Evolutionary conservation across 2,113 vertebrate species (phyloP).

Genomic region (Ailurus styani): DNA sequence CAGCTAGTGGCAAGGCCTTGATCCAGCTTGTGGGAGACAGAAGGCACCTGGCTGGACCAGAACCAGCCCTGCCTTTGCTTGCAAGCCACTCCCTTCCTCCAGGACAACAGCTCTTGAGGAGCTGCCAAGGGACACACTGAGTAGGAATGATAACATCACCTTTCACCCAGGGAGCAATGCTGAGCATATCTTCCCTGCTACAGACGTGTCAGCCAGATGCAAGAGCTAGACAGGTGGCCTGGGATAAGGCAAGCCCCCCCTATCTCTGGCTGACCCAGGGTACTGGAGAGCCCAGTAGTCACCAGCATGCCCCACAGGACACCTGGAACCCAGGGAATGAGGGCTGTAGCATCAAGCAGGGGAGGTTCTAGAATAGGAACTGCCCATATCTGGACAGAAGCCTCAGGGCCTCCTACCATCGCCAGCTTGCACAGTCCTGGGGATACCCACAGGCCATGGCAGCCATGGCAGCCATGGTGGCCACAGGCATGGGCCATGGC

Average conservation of each 20-base stretch:
- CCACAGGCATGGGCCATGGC: not conserved
- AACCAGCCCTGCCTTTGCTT: conserved; percentile 4
- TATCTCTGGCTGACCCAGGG: not conserved
- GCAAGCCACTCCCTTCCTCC: conserved; percentile 25
- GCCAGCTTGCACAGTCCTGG: not conserved
- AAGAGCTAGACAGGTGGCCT: not conserved
- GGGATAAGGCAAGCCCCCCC: not conserved
- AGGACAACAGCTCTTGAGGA: conserved; percentile 7
- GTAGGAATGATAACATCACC: conserved; percentile 32
- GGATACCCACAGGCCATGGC: not conserved
- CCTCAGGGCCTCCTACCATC: not conserved
- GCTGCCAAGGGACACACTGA: not conserved
- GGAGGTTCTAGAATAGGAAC: not conserved
- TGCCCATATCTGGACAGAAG: not conserved
- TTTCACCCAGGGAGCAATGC: conserved; percentile 29
- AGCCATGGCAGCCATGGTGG: not conserved
- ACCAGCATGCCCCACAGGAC: not conserved
- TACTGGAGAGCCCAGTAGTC: not conserved
- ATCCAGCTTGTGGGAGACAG: conserved; percentile 26
- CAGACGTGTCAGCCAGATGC: not conserved
- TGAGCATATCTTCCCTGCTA: not conserved
- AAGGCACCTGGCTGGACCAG: not conserved
- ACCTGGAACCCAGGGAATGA: not conserved
- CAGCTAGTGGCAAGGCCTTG: not conserved
- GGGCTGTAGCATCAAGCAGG: not conserved